A percentile compares a stretch with the other conserved stretches of the same genome.
These are phyloP conservation scores for Eupithecia pulchellata DNA, from an alignment of 2,888 invertebrate species.

Conservation along the genomic window DNA sequence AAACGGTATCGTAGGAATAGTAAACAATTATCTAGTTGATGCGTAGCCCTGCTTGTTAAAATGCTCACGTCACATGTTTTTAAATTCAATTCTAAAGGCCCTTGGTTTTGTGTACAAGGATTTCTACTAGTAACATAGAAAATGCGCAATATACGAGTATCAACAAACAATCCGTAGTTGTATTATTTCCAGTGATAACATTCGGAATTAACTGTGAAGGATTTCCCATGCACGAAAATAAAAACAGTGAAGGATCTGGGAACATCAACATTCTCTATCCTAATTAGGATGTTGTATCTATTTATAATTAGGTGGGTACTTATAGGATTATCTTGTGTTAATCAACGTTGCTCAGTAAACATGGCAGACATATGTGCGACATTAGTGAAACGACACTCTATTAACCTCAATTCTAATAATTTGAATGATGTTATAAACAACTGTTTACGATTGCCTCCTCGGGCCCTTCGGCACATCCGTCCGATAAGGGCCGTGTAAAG, in stretches of 20 bases:
- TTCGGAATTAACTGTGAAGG: neutral
- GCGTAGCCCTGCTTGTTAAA: conserved; percentile 72
- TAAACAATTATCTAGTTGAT: conserved; percentile 77
- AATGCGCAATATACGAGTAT: conserved; percentile 27
- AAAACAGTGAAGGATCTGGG: neutral
- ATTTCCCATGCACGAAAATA: neutral
- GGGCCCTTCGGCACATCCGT: conserved; percentile 73
- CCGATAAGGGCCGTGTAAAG: conserved; percentile 70
- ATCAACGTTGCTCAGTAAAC: conserved; percentile 73
- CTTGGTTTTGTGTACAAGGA: conserved; percentile 54
- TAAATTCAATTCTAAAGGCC: conserved; percentile 56
- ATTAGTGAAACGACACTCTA: conserved; percentile 77
- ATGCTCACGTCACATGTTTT: conserved; percentile 66
- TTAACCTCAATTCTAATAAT: conserved; percentile 83
- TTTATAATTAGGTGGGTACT: conserved; percentile 56
- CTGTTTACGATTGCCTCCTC: conserved; percentile 75
- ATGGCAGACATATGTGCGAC: conserved; percentile 83
- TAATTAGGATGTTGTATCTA: conserved; percentile 64
- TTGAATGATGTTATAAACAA: conserved; percentile 78
- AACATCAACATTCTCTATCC: conserved; percentile 56
- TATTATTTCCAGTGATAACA: conserved; percentile 5
- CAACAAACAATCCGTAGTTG: neutral
- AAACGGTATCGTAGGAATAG: conserved; percentile 77
- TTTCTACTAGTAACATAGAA: conserved; percentile 49
- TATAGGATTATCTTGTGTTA: conserved; percentile 65